Conservation (phyloP, 1,140 invertebrate genomes). For the Steinernema feltiae region DNA sequence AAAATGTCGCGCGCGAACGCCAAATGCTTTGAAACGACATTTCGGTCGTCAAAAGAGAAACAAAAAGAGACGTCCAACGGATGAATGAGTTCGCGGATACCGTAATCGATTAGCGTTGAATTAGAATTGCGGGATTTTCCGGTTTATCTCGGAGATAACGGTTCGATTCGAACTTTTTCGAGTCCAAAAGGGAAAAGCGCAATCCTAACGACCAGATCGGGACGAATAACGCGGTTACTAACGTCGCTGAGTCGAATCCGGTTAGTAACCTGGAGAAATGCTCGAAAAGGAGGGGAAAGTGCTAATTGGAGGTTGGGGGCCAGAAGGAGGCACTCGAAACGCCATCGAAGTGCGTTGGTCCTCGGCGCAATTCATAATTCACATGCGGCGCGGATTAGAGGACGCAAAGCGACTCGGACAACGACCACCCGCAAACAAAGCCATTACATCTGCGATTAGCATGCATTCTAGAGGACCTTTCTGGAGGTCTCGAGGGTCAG, state of each 20-base stretch:
- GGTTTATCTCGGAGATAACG: neutral
- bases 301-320: too few relatives aligned
- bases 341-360: too few relatives aligned
- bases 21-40: neutral
- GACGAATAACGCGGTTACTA: too few relatives aligned
- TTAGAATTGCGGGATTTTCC: neutral
- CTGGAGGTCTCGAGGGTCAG: neutral
- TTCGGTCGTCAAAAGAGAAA: neutral
- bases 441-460: conserved; percentile 2
- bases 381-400: neutral
- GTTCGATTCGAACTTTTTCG: too few relatives aligned
- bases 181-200: too few relatives aligned
- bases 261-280: too few relatives aligned
- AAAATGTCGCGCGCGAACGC: neutral
- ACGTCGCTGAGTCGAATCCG: too few relatives aligned
- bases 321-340: too few relatives aligned
- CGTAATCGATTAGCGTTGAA: neutral
- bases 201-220: too few relatives aligned
- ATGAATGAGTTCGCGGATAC: too few relatives aligned
- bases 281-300: too few relatives aligned
- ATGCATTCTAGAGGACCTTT: conserved; percentile 12
- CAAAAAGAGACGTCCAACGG: too few relatives aligned
- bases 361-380: conserved; percentile 15
- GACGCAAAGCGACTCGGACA: neutral
- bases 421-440: conserved; percentile 3